Conservation (phyloP, 2,888 invertebrate genomes). For the Lasioglossum zephyrum region DNA sequence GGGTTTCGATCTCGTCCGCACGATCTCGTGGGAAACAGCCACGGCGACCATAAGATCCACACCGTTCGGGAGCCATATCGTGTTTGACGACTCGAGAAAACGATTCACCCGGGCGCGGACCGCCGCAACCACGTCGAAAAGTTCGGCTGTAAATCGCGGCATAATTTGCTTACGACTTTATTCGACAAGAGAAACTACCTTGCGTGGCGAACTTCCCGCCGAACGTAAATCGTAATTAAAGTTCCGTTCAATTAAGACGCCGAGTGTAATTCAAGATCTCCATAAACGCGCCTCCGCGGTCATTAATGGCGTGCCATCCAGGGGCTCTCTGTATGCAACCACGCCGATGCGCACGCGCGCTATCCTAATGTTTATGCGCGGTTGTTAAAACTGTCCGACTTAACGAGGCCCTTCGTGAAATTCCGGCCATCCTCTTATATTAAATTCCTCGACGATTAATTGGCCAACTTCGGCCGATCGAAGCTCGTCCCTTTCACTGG, state of each 20-base stretch:
- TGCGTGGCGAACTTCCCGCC: constrained; percentile 36
- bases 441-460: constrained; percentile 50
- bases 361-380: constrained; percentile 43
- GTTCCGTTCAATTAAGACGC: constrained; percentile 59
- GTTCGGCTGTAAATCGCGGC: constrained; percentile 39
- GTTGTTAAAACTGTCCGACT: constrained; percentile 51
- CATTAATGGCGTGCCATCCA: constrained; percentile 38
- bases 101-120: not conserved
- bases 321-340: not conserved
- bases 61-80: not conserved
- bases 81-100: constrained; percentile 1
- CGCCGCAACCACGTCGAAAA: constrained; percentile 14
- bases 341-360: not conserved
- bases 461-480: constrained; percentile 19
- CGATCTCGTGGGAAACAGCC: not conserved
- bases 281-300: constrained; percentile 42
- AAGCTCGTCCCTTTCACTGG: too few relatives aligned
- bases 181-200: constrained; percentile 36
- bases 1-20: not conserved
- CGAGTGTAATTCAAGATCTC: constrained; percentile 60
- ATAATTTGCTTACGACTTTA: constrained; percentile 62
- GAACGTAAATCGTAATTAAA: constrained; percentile 61
- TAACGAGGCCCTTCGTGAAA: constrained; percentile 38
- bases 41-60: not conserved
- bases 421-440: constrained; percentile 32